Percentiles rank a stretch among this genome's conserved stretches.
Conservation (phyloP, 1,140 invertebrate genomes). For the Oryzaephilus surinamensis region DNA sequence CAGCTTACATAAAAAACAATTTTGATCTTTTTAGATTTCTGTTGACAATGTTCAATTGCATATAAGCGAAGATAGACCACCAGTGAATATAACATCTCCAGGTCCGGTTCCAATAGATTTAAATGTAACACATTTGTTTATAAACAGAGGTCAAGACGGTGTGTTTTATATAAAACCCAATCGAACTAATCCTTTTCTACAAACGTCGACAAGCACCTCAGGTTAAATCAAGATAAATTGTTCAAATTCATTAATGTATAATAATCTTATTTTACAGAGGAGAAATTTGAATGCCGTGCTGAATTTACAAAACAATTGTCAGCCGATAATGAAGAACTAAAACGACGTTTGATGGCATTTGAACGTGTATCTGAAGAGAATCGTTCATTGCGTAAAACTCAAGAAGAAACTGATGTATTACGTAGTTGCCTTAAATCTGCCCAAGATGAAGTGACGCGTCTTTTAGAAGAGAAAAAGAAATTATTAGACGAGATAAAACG, state of each 20-base stretch:
- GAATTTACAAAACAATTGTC: constrained; percentile 38
- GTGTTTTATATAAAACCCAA: constrained; percentile 59
- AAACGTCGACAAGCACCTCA: not conserved
- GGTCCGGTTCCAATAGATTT: constrained; percentile 70
- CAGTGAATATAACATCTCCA: constrained; percentile 71
- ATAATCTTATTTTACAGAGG: too few relatives aligned
- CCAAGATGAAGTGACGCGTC: constrained; percentile 56
- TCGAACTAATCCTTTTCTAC: constrained; percentile 2
- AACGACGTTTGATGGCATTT: constrained; percentile 44
- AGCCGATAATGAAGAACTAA: constrained; percentile 54
- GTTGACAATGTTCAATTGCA: constrained; percentile 58
- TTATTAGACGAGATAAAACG: constrained; percentile 54
- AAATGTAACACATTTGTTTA: constrained; percentile 53
- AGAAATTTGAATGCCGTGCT: constrained; percentile 3
- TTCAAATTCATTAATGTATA: too few relatives aligned
- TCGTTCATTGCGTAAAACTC: constrained; percentile 42
- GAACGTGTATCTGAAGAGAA: constrained; percentile 55
- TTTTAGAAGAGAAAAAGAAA: constrained; percentile 63
- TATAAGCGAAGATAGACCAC: constrained; percentile 69
- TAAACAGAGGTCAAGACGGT: constrained; percentile 56
- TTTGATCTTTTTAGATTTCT: constrained; percentile 44
- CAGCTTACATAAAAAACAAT: constrained; percentile 1
- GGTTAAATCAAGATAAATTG: too few relatives aligned
- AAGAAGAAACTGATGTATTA: constrained; percentile 52
- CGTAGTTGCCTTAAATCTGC: constrained; percentile 49